These are phyloP conservation scores for Dasypus novemcinctus DNA, from an alignment of 2,113 vertebrate genomes.

Conservation along the genomic window DNA sequence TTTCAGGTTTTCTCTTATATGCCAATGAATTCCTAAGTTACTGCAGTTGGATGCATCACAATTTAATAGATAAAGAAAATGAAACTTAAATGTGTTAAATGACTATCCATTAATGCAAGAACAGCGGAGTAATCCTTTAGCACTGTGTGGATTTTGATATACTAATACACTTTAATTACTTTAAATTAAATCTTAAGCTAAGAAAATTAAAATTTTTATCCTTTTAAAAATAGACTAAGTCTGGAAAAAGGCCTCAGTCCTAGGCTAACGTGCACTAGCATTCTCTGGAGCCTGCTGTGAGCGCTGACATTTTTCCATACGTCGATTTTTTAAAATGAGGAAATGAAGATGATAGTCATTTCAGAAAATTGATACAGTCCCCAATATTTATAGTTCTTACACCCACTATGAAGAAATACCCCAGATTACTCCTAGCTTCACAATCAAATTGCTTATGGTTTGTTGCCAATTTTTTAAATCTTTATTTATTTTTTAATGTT, in stretches of 20 bases:
- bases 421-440: neutral
- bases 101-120: neutral
- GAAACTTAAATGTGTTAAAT: neutral
- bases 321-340: neutral
- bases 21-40: neutral
- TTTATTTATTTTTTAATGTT: no score
- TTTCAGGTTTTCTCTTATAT: neutral
- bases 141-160: neutral
- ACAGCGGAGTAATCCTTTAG: neutral
- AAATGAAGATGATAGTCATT: neutral
- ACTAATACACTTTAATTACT: neutral
- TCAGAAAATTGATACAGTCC: neutral
- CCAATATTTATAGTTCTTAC: neutral
- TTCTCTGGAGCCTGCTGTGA: neutral
- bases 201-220: neutral
- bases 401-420: neutral
- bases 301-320: neutral
- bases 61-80: neutral
- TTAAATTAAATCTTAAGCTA: slow-evolving; percentile 2
- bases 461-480: neutral
- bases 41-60: neutral
- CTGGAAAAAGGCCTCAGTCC: neutral
- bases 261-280: neutral
- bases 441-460: neutral
- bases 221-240: slow-evolving; percentile 21